Percentiles rank a stretch among this genome's conserved stretches.
Conservation (phyloP, 2,888 invertebrate species). For the Chydorus sphaericus region DNA sequence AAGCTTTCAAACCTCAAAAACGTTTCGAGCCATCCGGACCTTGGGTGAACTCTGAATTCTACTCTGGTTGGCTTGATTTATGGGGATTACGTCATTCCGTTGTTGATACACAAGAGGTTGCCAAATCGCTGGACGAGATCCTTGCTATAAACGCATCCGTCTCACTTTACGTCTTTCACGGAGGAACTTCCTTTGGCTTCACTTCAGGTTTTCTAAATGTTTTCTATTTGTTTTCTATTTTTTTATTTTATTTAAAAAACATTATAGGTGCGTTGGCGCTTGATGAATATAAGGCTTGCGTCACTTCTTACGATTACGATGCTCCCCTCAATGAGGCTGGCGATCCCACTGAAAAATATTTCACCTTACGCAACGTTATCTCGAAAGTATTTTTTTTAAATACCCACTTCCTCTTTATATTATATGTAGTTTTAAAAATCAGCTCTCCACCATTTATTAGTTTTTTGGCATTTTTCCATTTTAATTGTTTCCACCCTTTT, state of each 20-base stretch:
- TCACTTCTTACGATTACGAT: constrained; percentile 84
- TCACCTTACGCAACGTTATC: constrained; percentile 46
- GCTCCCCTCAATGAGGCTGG: constrained; percentile 79
- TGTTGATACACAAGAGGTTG: constrained; percentile 36
- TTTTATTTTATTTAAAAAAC: no score
- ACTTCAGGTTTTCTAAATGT: constrained; percentile 20
- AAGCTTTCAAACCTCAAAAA: constrained; percentile 28
- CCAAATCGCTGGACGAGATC: constrained; percentile 40
- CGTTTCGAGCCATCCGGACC: constrained; percentile 48
- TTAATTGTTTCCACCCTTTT: no score
- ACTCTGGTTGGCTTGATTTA: constrained; percentile 83
- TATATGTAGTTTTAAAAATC: no score
- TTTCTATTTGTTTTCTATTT: no score
- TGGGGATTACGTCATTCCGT: constrained; percentile 57
- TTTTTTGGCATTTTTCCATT: no score
- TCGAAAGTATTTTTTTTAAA: constrained; percentile 32
- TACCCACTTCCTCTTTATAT: no score
- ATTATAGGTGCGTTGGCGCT: constrained; percentile 10
- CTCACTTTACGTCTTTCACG: constrained; percentile 31
- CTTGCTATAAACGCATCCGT: constrained; percentile 31
- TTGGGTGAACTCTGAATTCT: constrained; percentile 77
- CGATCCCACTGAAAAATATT: constrained; percentile 72
- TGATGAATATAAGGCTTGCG: constrained; percentile 41
- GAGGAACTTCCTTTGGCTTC: constrained; percentile 30
- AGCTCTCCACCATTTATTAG: no score